Percentiles rank a stretch among this genome's conserved stretches.
Evolutionary conservation across 37 sponge, comb jelly and placozoan species (phyloP).

Genomic region (Diacarnus erythraeanus): DNA sequence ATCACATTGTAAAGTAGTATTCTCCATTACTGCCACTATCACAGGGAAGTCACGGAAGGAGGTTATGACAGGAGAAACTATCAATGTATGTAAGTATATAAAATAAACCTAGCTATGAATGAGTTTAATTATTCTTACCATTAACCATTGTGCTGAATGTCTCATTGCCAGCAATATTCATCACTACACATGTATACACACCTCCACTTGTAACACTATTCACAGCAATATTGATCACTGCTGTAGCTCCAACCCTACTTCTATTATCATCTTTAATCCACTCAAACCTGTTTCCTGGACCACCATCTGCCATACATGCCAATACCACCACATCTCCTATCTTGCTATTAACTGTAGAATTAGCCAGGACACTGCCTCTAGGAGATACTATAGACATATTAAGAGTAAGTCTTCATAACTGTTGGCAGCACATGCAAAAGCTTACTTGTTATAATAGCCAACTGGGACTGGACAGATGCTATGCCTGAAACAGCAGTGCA

Average conservation of each 20-base stretch:
- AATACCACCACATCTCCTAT: neutral
- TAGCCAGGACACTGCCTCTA: neutral
- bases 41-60: neutral
- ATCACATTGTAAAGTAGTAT: slow-evolving; percentile 15
- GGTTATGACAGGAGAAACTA: neutral
- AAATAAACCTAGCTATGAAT: slow-evolving; percentile 3
- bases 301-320: neutral
- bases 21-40: slow-evolving; percentile 9
- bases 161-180: neutral
- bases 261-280: neutral
- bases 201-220: neutral
- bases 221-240: neutral
- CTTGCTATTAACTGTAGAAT: neutral
- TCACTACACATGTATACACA: neutral
- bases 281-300: neutral
- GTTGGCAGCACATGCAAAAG: too few species aligned
- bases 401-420: too few species aligned
- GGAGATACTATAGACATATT: neutral
- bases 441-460: neutral
- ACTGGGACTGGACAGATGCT: neutral
- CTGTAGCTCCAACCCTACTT: neutral
- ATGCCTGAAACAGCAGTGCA: neutral
- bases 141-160: neutral
- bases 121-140: slow-evolving; percentile 10
- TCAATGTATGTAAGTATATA: neutral